Percentiles rank a stretch among this genome's conserved stretches.
phyloP scores from a whole-genome alignment of 1,140 invertebrate species.

The Sinella curviseta region DNA sequence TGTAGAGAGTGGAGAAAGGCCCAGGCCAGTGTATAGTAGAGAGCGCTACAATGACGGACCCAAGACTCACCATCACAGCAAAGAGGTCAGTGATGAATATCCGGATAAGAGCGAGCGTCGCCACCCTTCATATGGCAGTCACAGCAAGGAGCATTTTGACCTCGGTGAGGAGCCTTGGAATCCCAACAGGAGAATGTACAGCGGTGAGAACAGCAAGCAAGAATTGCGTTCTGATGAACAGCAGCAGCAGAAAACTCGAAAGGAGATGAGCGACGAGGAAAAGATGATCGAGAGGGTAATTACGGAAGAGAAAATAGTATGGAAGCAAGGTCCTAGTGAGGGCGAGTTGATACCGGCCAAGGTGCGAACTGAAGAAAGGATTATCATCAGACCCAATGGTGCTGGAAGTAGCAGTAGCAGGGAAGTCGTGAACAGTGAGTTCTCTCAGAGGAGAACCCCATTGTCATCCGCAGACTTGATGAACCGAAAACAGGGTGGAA shows the following conservation, averaged over 20 bases:
- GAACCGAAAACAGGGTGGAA: not conserved
- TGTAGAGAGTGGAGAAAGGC: not conserved
- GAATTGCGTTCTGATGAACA: not conserved
- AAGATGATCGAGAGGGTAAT: conserved; percentile 42
- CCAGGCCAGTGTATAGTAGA: not conserved
- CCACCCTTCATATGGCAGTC: not conserved
- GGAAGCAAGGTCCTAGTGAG: conserved; percentile 29
- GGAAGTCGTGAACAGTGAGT: not conserved
- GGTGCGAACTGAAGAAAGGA: conserved; percentile 42
- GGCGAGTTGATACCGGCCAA: conserved; percentile 35
- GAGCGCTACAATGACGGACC: not conserved
- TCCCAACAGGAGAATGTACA: conserved; percentile 1
- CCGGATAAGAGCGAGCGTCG: not conserved
- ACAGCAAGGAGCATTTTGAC: not conserved
- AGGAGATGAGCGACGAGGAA: conserved; percentile 20
- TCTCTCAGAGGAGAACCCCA: conserved; percentile 10
- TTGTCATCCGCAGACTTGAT: not conserved
- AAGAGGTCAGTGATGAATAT: not conserved
- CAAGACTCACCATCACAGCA: conserved; percentile 23
- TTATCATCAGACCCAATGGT: conserved; percentile 29
- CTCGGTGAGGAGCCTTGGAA: not conserved
- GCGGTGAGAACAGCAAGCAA: not conserved
- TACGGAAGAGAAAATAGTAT: conserved; percentile 46
- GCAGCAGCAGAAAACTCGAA: not conserved
- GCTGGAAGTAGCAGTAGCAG: conserved; percentile 1